Evolutionary conservation across 2,113 vertebrate genomes (phyloP).

Genomic region (Nestor notabilis): DNA sequence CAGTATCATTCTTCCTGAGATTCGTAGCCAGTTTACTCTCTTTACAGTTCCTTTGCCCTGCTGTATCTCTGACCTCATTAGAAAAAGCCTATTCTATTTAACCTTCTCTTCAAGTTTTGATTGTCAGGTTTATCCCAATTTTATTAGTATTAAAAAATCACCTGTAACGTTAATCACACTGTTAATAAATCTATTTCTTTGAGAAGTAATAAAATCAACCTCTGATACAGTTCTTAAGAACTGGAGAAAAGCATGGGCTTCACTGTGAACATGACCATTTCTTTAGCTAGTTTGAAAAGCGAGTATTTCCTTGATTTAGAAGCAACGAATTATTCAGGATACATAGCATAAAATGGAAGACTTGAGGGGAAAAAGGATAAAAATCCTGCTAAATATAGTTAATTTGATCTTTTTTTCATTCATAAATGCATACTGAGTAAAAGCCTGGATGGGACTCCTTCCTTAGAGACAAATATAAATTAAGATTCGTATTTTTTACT

Average conservation of each 20-base stretch:
- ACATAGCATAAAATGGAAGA: not conserved
- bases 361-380: not conserved
- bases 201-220: not conserved
- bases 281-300: not conserved
- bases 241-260: not conserved
- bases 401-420: not conserved
- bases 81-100: not conserved
- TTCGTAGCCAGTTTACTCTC: not conserved
- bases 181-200: not conserved
- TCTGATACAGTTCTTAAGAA: not conserved
- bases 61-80: not conserved
- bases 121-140: not conserved
- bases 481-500: not conserved
- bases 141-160: not conserved
- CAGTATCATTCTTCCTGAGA: not conserved
- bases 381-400: not conserved
- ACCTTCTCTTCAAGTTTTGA: not conserved
- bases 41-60: not conserved
- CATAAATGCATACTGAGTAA: not conserved
- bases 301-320: not conserved
- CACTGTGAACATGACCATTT: not conserved
- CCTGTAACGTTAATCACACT: not conserved
- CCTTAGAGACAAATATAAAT: not conserved
- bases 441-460: not conserved
- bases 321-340: not conserved